Evolutionary conservation across 2,888 invertebrate species (phyloP).

Genomic region (Siphonodentalium dalli): DNA sequence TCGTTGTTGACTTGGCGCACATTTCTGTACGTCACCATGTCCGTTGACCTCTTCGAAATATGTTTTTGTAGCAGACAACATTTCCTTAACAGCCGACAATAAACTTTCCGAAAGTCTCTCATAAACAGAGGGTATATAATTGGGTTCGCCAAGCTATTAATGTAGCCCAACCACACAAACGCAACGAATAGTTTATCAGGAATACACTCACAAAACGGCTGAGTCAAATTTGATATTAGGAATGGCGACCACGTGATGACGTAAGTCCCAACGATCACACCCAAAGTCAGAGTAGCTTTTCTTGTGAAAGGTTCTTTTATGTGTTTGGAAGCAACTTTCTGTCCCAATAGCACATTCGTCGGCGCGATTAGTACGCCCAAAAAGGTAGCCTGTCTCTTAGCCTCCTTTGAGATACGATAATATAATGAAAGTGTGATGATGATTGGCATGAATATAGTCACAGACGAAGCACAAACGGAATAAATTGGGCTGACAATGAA

Average conservation of each 20-base stretch:
- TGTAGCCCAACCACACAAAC: constrained; percentile 53
- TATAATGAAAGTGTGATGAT: constrained; percentile 47
- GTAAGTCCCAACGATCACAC: constrained; percentile 52
- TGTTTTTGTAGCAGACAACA: constrained; percentile 37
- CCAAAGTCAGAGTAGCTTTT: constrained; percentile 51
- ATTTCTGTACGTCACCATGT: too few relatives aligned
- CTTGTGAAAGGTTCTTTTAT: constrained; percentile 51
- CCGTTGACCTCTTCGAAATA: too few relatives aligned
- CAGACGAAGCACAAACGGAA: constrained; percentile 41
- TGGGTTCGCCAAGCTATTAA: constrained; percentile 51
- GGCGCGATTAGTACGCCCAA: constrained; percentile 45
- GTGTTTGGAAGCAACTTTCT: constrained; percentile 41
- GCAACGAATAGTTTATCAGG: constrained; percentile 39
- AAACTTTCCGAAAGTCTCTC: constrained; percentile 53
- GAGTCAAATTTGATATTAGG: constrained; percentile 40
- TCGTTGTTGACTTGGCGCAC: too few relatives aligned
- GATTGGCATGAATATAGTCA: constrained; percentile 52
- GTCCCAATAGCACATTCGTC: constrained; percentile 45
- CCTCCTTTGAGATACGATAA: constrained; percentile 51
- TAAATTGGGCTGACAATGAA: constrained; percentile 47
- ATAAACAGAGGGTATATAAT: constrained; percentile 55
- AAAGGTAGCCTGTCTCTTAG: constrained; percentile 48
- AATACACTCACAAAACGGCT: constrained; percentile 44
- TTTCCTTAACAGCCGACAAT: constrained; percentile 30
- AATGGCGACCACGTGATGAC: constrained; percentile 56